Evolutionary conservation across 53 echinoderm and acorn worm species (phyloP).

Genomic region (Temnopleurus reevesii): DNA sequence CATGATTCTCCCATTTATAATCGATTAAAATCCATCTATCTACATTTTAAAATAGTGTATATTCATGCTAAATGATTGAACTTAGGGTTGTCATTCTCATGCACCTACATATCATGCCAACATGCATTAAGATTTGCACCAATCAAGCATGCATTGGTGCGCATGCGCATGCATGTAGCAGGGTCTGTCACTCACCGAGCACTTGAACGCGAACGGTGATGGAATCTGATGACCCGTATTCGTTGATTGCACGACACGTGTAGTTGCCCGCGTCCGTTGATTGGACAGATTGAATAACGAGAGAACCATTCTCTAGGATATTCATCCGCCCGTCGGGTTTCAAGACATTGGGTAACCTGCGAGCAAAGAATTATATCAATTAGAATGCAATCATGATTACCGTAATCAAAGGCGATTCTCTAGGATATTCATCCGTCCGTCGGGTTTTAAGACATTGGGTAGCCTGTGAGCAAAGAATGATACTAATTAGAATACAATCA

Average conservation of each 20-base stretch:
- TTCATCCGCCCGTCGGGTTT: slow-evolving; percentile 60
- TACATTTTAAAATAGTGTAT: too few relatives aligned
- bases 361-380: not conserved
- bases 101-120: not conserved
- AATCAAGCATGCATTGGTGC: slow-evolving; percentile 25
- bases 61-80: too few relatives aligned
- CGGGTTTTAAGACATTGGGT: not conserved
- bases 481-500: too few relatives aligned
- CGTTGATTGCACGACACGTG: slow-evolving; percentile 85
- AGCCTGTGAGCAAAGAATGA: not conserved
- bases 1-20: too few relatives aligned
- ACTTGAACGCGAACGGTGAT: slow-evolving; percentile 84
- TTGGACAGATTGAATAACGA: slow-evolving; percentile 72
- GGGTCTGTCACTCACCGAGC: slow-evolving; percentile 72
- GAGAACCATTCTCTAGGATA: slow-evolving; percentile 77
- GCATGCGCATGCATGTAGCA: slow-evolving; percentile 42
- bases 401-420: too few relatives aligned
- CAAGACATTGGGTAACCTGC: slow-evolving; percentile 59
- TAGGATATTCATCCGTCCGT: slow-evolving; percentile 40
- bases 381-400: too few relatives aligned
- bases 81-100: not conserved
- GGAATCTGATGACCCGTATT: slow-evolving; percentile 87
- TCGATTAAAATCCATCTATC: too few relatives aligned
- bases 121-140: not conserved
- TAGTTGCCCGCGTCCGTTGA: slow-evolving; percentile 87